These are phyloP conservation scores for Neosilurus hyrtlii DNA, from an alignment of 2,797 vertebrate genomes.

Conservation along the genomic window DNA sequence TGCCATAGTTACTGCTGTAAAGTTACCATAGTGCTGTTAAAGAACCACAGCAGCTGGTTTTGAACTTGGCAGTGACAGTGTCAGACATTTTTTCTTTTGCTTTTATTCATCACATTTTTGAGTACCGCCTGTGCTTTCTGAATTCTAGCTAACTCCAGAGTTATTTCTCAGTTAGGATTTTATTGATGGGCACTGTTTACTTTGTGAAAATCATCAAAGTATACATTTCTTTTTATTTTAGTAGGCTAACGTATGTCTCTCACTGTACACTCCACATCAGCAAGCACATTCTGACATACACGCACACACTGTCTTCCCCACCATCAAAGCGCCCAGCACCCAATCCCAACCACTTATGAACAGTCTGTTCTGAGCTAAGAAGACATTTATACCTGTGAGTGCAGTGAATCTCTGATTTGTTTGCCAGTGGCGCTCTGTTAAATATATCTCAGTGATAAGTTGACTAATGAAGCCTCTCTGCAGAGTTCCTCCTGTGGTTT, in stretches of 20 bases:
- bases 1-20: constrained; percentile 63
- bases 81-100: not conserved
- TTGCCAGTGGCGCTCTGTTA: constrained; percentile 35
- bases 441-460: constrained; percentile 40
- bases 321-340: not conserved
- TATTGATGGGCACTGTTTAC: not conserved
- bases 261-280: not conserved
- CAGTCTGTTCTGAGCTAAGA: not conserved
- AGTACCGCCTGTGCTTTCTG: not conserved
- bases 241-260: not conserved
- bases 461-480: constrained; percentile 48
- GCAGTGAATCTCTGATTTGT: constrained; percentile 17
- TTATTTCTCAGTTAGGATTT: not conserved
- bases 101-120: constrained; percentile 9
- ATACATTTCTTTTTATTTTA: not conserved
- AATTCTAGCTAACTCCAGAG: constrained; percentile 11
- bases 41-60: constrained; percentile 29
- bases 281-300: not conserved
- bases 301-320: not conserved
- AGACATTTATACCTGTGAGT: constrained; percentile 18
- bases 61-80: constrained; percentile 20
- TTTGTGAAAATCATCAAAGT: not conserved
- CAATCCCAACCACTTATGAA: constrained; percentile 16
- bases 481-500: constrained; percentile 38
- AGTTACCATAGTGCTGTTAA: constrained; percentile 60